A percentile compares a stretch with the other conserved stretches of the same genome.
These are phyloP conservation scores for Acrossocheilus fasciatus DNA, from an alignment of 2,797 vertebrate genomes.

Conservation along the genomic window DNA sequence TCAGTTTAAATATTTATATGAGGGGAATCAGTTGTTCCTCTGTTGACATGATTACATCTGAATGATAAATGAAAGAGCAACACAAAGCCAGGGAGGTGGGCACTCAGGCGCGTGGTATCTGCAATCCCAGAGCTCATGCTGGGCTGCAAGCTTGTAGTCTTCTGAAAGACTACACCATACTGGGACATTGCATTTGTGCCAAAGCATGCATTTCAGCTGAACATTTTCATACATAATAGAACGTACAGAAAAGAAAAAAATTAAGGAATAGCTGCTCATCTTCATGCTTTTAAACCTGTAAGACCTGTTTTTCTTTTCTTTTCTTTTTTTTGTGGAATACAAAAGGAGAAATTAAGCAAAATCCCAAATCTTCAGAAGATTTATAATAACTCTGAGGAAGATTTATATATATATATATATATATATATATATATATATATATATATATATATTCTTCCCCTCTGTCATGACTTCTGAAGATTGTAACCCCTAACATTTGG, in stretches of 20 bases:
- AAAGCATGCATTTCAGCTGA: constrained; percentile 35
- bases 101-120: constrained; percentile 39
- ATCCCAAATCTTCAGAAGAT: not conserved
- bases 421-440: too few relatives aligned
- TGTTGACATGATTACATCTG: constrained; percentile 62
- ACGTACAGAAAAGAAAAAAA: not conserved
- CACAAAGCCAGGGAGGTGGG: constrained; percentile 49
- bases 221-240: constrained; percentile 29
- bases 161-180: constrained; percentile 52
- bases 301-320: not conserved
- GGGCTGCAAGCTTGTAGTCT: constrained; percentile 43
- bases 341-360: not conserved
- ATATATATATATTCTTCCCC: not conserved
- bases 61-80: constrained; percentile 62
- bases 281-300: not conserved
- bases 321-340: not conserved
- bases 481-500: not conserved
- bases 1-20: constrained; percentile 60
- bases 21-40: constrained; percentile 51
- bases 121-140: constrained; percentile 43
- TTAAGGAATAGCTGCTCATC: not conserved
- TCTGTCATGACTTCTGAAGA: not conserved
- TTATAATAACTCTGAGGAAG: not conserved
- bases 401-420: too few relatives aligned
- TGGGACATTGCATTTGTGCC: constrained; percentile 39